Conservation (phyloP, 2,797 vertebrate genomes). For the Garrulus glandarius region DNA sequence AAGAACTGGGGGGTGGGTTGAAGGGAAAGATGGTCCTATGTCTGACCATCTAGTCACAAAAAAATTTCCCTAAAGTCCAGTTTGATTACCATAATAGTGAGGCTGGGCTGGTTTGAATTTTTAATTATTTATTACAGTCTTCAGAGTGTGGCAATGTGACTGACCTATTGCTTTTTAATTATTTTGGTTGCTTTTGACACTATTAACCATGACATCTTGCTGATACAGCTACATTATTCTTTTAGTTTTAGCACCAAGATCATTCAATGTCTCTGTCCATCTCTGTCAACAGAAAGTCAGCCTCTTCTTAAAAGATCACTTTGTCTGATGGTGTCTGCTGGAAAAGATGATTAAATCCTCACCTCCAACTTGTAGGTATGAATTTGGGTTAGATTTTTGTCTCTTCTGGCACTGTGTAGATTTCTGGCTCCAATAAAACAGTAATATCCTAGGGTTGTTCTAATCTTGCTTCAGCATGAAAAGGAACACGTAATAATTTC, state of each 20-base stretch:
- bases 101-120: slow-evolving; percentile 63
- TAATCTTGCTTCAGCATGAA: slow-evolving; percentile 46
- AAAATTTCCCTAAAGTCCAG: slow-evolving; percentile 32
- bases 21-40: not conserved
- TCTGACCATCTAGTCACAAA: slow-evolving; percentile 3
- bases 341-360: not conserved
- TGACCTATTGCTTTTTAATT: slow-evolving; percentile 72
- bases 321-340: not conserved
- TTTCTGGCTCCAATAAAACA: slow-evolving; percentile 20
- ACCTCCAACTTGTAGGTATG: not conserved
- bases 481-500: slow-evolving; percentile 41
- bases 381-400: slow-evolving; percentile 26
- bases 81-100: slow-evolving; percentile 59
- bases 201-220: slow-evolving; percentile 67
- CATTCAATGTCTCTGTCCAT: slow-evolving; percentile 40
- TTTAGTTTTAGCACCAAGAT: slow-evolving; percentile 35
- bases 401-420: slow-evolving; percentile 11
- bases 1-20: not conserved
- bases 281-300: slow-evolving; percentile 53
- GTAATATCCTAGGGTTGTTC: slow-evolving; percentile 4
- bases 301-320: slow-evolving; percentile 30
- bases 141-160: slow-evolving; percentile 57
- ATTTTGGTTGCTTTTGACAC: slow-evolving; percentile 64
- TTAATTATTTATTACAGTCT: slow-evolving; percentile 73
- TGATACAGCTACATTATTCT: slow-evolving; percentile 31